Conservation (phyloP, 2,888 invertebrate genomes). For the Agrochola circellaris region DNA sequence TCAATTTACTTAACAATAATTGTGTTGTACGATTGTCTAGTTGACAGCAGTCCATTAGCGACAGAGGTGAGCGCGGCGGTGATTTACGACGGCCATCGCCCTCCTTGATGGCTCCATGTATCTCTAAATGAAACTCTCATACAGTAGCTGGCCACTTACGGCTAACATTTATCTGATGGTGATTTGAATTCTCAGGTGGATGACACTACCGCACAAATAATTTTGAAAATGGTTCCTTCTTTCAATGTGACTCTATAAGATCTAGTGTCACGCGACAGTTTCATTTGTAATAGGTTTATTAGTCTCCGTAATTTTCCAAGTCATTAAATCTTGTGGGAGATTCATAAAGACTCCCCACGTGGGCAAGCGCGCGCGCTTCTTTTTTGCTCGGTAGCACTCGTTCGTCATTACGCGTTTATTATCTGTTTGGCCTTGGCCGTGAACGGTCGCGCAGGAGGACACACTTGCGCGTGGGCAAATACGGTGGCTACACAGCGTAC, state of each 20-base stretch:
- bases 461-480: slow-evolving; percentile 79
- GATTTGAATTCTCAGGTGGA: slow-evolving; percentile 69
- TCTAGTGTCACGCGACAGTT: slow-evolving; percentile 72
- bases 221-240: slow-evolving; percentile 27
- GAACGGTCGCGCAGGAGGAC: slow-evolving; percentile 86
- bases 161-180: slow-evolving; percentile 69
- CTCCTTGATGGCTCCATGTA: slow-evolving; percentile 74
- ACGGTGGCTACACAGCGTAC: slow-evolving; percentile 73
- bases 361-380: slow-evolving; percentile 78
- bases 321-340: slow-evolving; percentile 85
- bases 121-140: slow-evolving; percentile 72
- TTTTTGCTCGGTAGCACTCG: slow-evolving; percentile 84
- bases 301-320: slow-evolving; percentile 84
- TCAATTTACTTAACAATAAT: slow-evolving; percentile 68
- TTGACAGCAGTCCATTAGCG: slow-evolving; percentile 73
- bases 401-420: slow-evolving; percentile 88
- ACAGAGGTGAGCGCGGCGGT: slow-evolving; percentile 68
- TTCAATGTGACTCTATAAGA: slow-evolving; percentile 44
- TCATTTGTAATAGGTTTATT: slow-evolving; percentile 75
- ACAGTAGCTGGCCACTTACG: slow-evolving; percentile 68
- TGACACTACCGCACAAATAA: slow-evolving; percentile 49
- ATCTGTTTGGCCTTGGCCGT: slow-evolving; percentile 89
- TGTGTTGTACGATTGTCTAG: slow-evolving; percentile 60
- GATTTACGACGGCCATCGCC: slow-evolving; percentile 74
- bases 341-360: slow-evolving; percentile 86